Base-by-base conservation (phyloP, 2,888 invertebrate species). In the Euzophera pinguis region DNA sequence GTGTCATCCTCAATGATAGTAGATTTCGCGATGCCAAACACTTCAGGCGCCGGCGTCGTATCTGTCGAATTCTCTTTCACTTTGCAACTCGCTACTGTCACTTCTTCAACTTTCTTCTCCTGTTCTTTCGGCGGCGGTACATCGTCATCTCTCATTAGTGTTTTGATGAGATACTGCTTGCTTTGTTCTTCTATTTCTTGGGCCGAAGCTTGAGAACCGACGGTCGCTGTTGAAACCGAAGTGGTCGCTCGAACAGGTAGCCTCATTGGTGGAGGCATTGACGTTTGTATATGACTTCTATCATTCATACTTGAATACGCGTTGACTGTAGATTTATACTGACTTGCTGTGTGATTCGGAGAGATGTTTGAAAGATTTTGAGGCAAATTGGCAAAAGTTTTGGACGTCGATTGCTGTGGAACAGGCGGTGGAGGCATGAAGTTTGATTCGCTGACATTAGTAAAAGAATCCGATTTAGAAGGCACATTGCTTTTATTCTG, bases 151-250 rank as follows among this genome's bases (percentile, higher is more conserved):
- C 97, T 96, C 60, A 97, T 97, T 58, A 97, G 91, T 0, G 97
- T 97, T 90, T 97, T 98, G 65, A 97, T 96, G 42, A 97, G 93
- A 90, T 95, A 96, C 85, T 95, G 95, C 69, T 93, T 92, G 78
- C 92, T 93, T 71, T 94, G 94, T 55, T 93, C 93, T 55, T 92
- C 91, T 45, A 92, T 92, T 50, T 92, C 93, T 72, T 92, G 78
- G 72, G 93, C 67, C 64, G 92, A 67, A 67, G 86, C 80, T 78
- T 92, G 72, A 0, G 86, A 85, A 55, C 84, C 88, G 10, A 89
- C 91, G 53, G 89, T 81, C 60, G 91, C 77, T 49, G 91, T 84
- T 61, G 81, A 64, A 0, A 84, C 85, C 0, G 84, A 78, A 1
- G 73, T 65, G 1, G 69, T 67, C 8, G 81, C 73, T 50, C 87